phyloP scores from a whole-genome alignment of 2,797 vertebrate species.

The Heliangelus exortis region DNA sequence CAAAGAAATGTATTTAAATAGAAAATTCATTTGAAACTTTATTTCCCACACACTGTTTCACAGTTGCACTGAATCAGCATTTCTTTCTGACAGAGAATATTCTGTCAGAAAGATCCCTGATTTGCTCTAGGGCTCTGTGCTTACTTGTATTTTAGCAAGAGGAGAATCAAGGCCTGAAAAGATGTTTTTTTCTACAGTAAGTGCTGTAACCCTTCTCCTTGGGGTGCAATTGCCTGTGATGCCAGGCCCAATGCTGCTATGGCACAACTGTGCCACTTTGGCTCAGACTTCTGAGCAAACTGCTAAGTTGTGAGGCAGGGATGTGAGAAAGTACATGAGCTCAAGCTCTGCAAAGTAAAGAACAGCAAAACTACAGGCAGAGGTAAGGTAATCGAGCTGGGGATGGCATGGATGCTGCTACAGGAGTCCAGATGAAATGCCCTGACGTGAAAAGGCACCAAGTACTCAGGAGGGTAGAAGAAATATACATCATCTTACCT shows the following conservation, averaged over 20 bases:
- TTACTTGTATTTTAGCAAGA: neutral
- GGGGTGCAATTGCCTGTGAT: neutral
- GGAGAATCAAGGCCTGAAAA: neutral
- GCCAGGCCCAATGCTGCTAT: neutral
- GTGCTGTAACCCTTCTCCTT: neutral
- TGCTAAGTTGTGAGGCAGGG: neutral
- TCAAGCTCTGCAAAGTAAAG: neutral
- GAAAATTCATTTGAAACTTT: neutral
- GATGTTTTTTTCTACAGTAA: neutral
- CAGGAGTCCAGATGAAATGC: neutral
- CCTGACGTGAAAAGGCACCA: neutral
- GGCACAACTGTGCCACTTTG: neutral
- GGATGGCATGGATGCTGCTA: neutral
- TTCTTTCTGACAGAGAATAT: neutral
- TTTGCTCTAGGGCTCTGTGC: neutral
- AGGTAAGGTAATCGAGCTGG: neutral
- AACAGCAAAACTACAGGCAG: neutral
- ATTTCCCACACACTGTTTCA: neutral
- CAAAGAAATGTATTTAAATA: conserved; percentile 4
- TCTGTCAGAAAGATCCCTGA: neutral
- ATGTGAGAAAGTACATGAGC: neutral
- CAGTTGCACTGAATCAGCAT: neutral
- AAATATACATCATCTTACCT: neutral
- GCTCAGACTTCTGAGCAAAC: neutral
- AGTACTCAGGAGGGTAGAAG: neutral